Conservation (phyloP, 2,797 vertebrate genomes). For the Lemur catta region DNA sequence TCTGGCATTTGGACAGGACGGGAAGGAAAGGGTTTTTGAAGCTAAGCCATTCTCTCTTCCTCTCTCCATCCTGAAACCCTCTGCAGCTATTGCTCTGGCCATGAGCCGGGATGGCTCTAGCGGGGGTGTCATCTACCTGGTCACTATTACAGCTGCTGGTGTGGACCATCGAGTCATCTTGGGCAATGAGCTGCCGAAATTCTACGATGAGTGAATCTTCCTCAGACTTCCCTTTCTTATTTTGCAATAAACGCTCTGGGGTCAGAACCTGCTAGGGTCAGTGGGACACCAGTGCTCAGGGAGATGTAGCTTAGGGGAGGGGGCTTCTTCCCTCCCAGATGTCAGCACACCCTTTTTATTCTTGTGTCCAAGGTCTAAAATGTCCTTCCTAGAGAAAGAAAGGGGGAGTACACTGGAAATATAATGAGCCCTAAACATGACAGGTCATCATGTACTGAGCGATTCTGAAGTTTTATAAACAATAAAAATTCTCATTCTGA, state of each 20-base stretch:
- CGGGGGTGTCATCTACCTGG: constrained; percentile 90
- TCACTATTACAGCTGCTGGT: constrained; percentile 86
- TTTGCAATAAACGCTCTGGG: constrained; percentile 67
- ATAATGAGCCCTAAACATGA: background rate
- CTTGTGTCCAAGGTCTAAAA: background rate
- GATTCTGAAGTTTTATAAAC: background rate
- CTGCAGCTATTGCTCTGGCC: constrained; percentile 89
- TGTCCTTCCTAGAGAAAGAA: background rate
- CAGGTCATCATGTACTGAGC: background rate
- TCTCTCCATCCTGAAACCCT: background rate
- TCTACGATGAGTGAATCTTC: constrained; percentile 85
- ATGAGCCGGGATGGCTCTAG: constrained; percentile 92
- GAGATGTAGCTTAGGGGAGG: background rate
- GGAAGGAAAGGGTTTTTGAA: background rate
- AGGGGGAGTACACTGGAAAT: background rate
- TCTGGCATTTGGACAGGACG: background rate
- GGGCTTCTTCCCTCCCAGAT: background rate
- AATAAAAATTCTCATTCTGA: background rate
- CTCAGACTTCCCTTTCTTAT: background rate
- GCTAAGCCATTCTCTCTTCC: background rate
- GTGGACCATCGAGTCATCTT: constrained; percentile 87
- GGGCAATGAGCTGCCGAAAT: constrained; percentile 89
- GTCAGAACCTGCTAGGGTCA: background rate
- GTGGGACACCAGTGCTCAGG: background rate
- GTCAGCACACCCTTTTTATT: background rate